Evolutionary conservation across 2,888 invertebrate genomes (phyloP).

Genomic region (Phymatocera aterrima): DNA sequence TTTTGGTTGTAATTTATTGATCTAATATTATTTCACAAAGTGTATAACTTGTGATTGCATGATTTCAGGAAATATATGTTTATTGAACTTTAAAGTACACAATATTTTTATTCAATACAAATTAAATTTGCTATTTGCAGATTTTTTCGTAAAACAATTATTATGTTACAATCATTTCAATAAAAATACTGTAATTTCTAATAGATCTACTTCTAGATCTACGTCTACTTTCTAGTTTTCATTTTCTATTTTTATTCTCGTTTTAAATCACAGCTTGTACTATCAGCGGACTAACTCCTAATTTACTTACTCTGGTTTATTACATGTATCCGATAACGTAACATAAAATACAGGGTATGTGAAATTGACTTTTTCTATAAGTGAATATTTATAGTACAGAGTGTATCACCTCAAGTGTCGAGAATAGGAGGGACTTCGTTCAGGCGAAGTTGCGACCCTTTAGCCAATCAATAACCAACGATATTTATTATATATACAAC

Average conservation of each 20-base stretch:
- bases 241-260: too few relatives aligned
- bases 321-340: background rate
- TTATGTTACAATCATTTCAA: background rate
- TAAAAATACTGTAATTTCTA: slow-evolving; percentile 18
- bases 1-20: too few relatives aligned
- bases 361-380: background rate
- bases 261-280: slow-evolving; percentile 30
- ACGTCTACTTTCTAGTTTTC: background rate
- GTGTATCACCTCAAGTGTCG: too few relatives aligned
- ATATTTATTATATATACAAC: too few relatives aligned
- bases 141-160: background rate
- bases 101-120: background rate
- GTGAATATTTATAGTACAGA: background rate
- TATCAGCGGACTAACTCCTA: background rate
- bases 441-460: too few relatives aligned
- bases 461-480: too few relatives aligned
- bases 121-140: background rate
- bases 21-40: background rate
- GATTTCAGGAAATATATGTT: slow-evolving; percentile 15
- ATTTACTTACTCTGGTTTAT: slow-evolving; percentile 27
- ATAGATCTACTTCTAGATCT: background rate
- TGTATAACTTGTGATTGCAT: slow-evolving; percentile 37
- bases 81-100: slow-evolving; percentile 31
- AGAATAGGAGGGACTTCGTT: too few relatives aligned
- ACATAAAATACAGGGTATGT: background rate